Evolutionary conservation across 2,888 invertebrate species (phyloP).

Genomic region (Phaonia tiefii): DNA sequence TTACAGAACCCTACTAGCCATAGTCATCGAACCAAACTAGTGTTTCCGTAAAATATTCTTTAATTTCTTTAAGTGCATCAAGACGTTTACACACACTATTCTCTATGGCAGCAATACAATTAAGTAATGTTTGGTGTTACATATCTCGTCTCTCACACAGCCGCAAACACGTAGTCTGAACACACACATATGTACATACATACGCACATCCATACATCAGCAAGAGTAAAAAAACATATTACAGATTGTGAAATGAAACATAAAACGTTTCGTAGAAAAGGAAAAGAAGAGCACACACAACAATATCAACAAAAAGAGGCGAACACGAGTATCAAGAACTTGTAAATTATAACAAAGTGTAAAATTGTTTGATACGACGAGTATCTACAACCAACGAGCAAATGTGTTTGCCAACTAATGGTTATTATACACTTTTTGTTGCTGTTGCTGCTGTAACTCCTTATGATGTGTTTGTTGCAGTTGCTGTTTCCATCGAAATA

Average conservation of each 20-base stretch:
- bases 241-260: slow-evolving; percentile 15
- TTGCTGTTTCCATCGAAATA: slow-evolving; percentile 2
- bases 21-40: too few species aligned
- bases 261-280: slow-evolving; percentile 26
- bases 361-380: slow-evolving; percentile 52
- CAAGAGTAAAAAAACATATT: slow-evolving; percentile 21
- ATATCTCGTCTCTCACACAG: slow-evolving; percentile 39
- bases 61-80: slow-evolving; percentile 33
- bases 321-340: slow-evolving; percentile 11
- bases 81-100: not conserved
- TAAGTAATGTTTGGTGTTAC: slow-evolving; percentile 62
- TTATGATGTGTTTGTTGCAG: not conserved
- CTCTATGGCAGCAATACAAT: slow-evolving; percentile 53
- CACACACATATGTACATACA: not conserved
- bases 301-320: not conserved
- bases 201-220: slow-evolving; percentile 32
- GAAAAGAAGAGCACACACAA: not conserved
- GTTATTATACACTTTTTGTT: slow-evolving; percentile 50
- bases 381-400: slow-evolving; percentile 7
- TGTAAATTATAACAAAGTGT: slow-evolving; percentile 54
- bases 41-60: too few species aligned
- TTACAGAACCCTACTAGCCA: too few species aligned
- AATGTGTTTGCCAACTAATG: slow-evolving; percentile 46
- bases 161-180: too few species aligned
- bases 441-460: not conserved